Conservation (phyloP, 2,113 vertebrate genomes). For the Pelobates fuscus region DNA sequence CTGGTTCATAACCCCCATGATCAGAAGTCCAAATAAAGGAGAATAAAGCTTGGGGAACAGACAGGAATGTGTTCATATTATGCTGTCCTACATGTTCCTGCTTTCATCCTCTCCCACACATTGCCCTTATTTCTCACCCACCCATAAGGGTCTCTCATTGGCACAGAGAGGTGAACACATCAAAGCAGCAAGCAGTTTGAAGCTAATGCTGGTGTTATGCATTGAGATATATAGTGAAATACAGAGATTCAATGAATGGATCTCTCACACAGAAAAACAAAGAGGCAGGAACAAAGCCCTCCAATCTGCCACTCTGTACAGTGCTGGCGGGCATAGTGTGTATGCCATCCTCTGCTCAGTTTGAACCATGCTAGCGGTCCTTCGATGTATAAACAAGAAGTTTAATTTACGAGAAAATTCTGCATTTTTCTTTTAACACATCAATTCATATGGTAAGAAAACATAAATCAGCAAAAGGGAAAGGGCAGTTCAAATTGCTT, state of each 20-base stretch:
- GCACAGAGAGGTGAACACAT: slow-evolving; percentile 82
- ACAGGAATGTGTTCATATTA: slow-evolving; percentile 87
- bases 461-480: slow-evolving; percentile 55
- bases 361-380: slow-evolving; percentile 76
- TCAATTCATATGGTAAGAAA: slow-evolving; percentile 55
- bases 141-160: slow-evolving; percentile 80
- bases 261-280: slow-evolving; percentile 74
- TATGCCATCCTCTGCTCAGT: slow-evolving; percentile 66
- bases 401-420: slow-evolving; percentile 87
- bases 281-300: slow-evolving; percentile 87
- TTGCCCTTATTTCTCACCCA: slow-evolving; percentile 81
- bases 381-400: slow-evolving; percentile 96
- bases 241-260: slow-evolving; percentile 67
- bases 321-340: slow-evolving; percentile 68
- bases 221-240: slow-evolving; percentile 78
- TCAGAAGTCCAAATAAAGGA: slow-evolving; percentile 79
- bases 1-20: slow-evolving; percentile 69
- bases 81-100: slow-evolving; percentile 74
- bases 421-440: slow-evolving; percentile 73
- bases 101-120: slow-evolving; percentile 95
- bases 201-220: slow-evolving; percentile 90
- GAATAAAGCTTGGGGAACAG: slow-evolving; percentile 78
- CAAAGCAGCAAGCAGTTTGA: slow-evolving; percentile 90
- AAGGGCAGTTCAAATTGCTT: slow-evolving; percentile 59
- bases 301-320: slow-evolving; percentile 86